Base-by-base conservation (phyloP, 2,888 invertebrate genomes). In the Empis stercorea region DNA sequence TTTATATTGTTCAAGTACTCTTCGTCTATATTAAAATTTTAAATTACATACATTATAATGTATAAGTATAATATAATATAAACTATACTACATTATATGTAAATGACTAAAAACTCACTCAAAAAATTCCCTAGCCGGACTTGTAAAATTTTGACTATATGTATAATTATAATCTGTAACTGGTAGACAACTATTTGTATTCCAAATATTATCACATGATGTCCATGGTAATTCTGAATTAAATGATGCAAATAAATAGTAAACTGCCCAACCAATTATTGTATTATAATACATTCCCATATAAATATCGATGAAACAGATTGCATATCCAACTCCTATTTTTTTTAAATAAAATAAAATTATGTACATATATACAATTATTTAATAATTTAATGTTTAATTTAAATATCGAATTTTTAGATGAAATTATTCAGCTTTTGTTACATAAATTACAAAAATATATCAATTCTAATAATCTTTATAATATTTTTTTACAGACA, bases 221-320 rank as follows among this genome's bases (percentile, higher is more conserved):
- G 87, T 86, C 92, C 92, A 92, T 1, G 92, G 92, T 45, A 92
- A 75, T 62, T 80, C 80, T 1, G 77, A 76, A 64, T 79, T 80
- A 69, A 88, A 84, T 55, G 88, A 88, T 13, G 86, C 85, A 57
- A 88, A 77, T 55, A 91, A 76, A 71, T 91, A 92, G 72, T 91
- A 92, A 46, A 92, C 84, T 40, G 93, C 92, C 91, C 94, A 94
- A 42, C 92, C 91, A 61, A 95, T 94, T 67, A 95, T 88, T 43
- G 94, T 93, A 73, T 95, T 95, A 76, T 95, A 95, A 73, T 92
- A 94, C 85, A 94, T 94, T 57, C 88, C 89, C 81, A 86, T 85
- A 74, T 94, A 95, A 64, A 94, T 79, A 71, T 94, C 93, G 59
- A 95, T 88, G 65, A 95, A 78, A 67, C 94, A 94, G 64, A 95